A percentile compares a stretch with the other conserved stretches of the same genome.
phyloP scores from a whole-genome alignment of 92 coral and sea anemone genomes.

The Nematostella vectensis region DNA sequence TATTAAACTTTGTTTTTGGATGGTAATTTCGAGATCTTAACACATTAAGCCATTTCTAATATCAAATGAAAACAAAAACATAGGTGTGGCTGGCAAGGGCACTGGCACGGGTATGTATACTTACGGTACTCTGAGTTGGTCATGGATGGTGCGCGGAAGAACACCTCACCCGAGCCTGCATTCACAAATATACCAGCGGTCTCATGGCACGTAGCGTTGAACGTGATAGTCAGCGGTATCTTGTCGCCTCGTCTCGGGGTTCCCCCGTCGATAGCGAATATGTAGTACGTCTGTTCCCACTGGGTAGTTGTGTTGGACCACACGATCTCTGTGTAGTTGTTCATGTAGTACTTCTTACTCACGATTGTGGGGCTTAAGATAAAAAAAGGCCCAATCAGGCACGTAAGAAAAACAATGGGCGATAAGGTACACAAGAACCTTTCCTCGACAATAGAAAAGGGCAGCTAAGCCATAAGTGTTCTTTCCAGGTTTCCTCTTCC shows the following conservation, averaged over 20 bases:
- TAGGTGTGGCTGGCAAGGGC: no score
- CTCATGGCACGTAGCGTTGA: constrained; percentile 74
- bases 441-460: no score
- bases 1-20: no score
- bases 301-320: constrained; percentile 82
- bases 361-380: constrained; percentile 52
- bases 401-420: background rate
- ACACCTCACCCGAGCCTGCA: constrained; percentile 72
- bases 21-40: no score
- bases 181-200: constrained; percentile 72
- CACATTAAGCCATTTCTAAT: no score
- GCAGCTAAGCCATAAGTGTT: no score
- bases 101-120: no score
- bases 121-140: constrained; percentile 91
- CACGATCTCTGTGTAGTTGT: constrained; percentile 61
- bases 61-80: no score
- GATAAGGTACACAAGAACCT: no score
- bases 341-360: constrained; percentile 51
- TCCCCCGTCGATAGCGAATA: constrained; percentile 91
- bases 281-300: constrained; percentile 58
- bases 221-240: constrained; percentile 64
- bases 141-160: constrained; percentile 80
- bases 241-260: constrained; percentile 82
- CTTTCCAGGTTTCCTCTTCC: no score
- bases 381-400: no score